Evolutionary conservation across 2,797 vertebrate species (phyloP), one percentile per base, ranked within the genome.

Genomic region (Coracias cyanogaster): DNA sequence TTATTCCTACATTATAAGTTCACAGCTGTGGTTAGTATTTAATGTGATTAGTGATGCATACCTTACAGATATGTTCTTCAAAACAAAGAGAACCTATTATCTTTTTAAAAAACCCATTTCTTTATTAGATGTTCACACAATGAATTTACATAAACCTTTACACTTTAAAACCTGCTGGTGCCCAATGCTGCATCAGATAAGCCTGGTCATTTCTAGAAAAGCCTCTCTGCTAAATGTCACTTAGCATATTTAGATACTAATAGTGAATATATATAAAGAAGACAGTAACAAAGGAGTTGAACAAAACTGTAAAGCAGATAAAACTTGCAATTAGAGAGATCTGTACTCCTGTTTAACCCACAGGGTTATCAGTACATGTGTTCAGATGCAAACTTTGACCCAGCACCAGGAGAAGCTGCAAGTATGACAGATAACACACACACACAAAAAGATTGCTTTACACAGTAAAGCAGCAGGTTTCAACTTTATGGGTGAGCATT

Each of bases 341-440:
- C 37, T 84, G 81, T 58, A n/a, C 19, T 82, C 78, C 28, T 88
- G 20, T 69, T 92, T 90, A 85, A 22, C 35, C 89, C 52, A 61
- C 43, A 85, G 21, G 19, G 18, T 84, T 94, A 87, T 67, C 82
- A 41, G 8, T 76, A 12, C 52, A 35, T n/a, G 8, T 55, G 37
- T 67, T 94, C 67, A 73, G 54, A 67, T 60, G 65, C 65, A 93
- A 90, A 83, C 88, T 96, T 95, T 93, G 86, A 97, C 87, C 88
- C 79, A 95, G 62, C 65, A 93, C 61, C 57, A 65, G 45, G 33
- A 90, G 72, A 87, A 67, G 29, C 37, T 57, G 65, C 43, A 78
- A 80, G 62, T 64, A 55, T 87, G 85, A 93, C 92, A 97, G 80
- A 87, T 76, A 90, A 54, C 16, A 51, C 3, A 54, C 46, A 46